These are phyloP conservation scores for Tursiops truncatus DNA, from an alignment of 2,113 vertebrate species.

Conservation along the genomic window DNA sequence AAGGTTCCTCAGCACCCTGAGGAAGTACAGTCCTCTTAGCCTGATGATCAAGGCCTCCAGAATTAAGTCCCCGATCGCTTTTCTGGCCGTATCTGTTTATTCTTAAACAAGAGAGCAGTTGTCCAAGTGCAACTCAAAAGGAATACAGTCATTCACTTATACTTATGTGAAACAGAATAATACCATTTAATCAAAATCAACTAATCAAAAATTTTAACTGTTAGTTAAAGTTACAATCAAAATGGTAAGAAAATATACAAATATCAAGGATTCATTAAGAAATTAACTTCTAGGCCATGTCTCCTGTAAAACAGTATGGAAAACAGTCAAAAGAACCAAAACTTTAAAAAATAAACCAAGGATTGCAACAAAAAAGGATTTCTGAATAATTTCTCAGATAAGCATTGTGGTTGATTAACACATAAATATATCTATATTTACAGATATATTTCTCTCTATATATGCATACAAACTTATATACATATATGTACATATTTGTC, in stretches of 20 bases:
- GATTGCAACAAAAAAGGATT: neutral
- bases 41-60: neutral
- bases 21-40: neutral
- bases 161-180: neutral
- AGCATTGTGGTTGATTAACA: neutral
- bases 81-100: neutral
- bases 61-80: neutral
- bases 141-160: neutral
- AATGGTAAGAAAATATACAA: neutral
- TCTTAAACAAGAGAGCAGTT: neutral
- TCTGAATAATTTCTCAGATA: neutral
- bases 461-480: neutral
- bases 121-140: constrained; percentile 4
- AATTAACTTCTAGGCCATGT: neutral
- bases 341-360: neutral
- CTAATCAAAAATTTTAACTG: neutral
- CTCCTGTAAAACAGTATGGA: neutral
- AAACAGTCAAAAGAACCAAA: neutral
- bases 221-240: neutral
- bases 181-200: neutral
- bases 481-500: too few relatives aligned
- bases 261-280: neutral
- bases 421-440: neutral
- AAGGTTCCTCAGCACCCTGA: neutral
- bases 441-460: neutral